Base-by-base conservation (phyloP, 1,140 invertebrate species). In the Formica exsecta region DNA sequence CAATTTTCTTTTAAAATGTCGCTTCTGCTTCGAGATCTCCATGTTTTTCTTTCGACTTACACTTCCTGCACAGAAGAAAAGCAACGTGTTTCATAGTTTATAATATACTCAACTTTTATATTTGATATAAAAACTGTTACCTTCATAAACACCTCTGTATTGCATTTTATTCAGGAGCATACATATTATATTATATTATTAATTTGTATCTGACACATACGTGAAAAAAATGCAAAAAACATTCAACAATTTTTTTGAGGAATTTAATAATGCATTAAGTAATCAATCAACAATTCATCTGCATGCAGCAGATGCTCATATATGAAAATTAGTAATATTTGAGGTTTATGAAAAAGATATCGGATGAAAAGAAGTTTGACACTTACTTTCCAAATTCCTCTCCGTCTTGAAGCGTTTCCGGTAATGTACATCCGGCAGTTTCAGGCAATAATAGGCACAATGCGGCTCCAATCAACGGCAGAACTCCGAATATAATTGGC, bases 331-430 rank as follows among this genome's bases (percentile, higher is more conserved):
- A 36, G 1, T n/a, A 70, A 83, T 25, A 62, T 25, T 16, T 54
- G 44, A 65, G 22, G 29, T 51, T 2, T 13, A 51, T n/a, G 16
- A 32, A 16, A 73, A 48, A 3, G 29, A n/a, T 48, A 61, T 4
- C 1, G 16, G 16, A 6, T 75, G 9, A 4, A n/a, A 13, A 64
- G 13, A 57, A 13, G 13, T 41, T 62, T n/a, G 8, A 54, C 32
- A 91, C 92, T 92, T 87, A 95, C 93, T 96, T 96, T 48, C 97
- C 97, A 92, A 97, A 97, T 54, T 95, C 95, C 94, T 98, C 97
- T 54, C 97, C 97, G 89, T 98, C 97, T 92, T 97, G 96, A 48
- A 98, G 94, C 0, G 97, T 98, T 86, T 98, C 97, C 38, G 97
- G 97, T 57, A 98, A 92, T 64, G 96, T 96, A 88, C 95, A 95